Percentiles rank a stretch among this genome's conserved stretches.
Conservation (phyloP, 2,113 vertebrate genomes). For the Vulpes lagopus region DNA sequence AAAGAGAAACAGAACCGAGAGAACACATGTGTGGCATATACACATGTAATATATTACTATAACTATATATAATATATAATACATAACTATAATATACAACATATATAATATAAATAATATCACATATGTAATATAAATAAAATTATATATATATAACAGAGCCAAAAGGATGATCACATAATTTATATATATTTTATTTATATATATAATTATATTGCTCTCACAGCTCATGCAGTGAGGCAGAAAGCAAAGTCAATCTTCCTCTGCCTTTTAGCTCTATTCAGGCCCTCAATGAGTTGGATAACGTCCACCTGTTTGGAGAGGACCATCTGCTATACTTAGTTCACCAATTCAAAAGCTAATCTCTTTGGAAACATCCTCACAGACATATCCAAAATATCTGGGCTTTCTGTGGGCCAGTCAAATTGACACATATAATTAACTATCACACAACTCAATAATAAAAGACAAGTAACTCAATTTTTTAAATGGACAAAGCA, state of each 20-base stretch:
- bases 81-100: too few species aligned
- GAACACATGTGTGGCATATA: neutral
- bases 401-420: neutral
- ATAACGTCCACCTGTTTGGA: neutral
- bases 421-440: neutral
- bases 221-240: neutral
- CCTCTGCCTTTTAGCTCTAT: neutral
- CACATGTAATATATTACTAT: neutral
- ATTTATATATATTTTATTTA: neutral
- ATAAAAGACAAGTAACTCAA: neutral
- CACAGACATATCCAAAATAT: neutral
- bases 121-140: neutral
- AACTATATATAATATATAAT: neutral
- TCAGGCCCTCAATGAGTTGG: neutral
- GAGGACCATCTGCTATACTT: neutral
- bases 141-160: neutral
- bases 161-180: neutral
- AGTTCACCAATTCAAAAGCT: neutral
- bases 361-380: neutral
- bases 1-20: neutral
- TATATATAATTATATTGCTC: neutral
- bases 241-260: neutral
- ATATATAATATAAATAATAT: neutral
- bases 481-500: neutral
- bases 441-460: neutral